A percentile compares a stretch with the other conserved stretches of the same genome.
Conservation (phyloP, 2,888 invertebrate genomes). For the Cepaea hortensis region DNA sequence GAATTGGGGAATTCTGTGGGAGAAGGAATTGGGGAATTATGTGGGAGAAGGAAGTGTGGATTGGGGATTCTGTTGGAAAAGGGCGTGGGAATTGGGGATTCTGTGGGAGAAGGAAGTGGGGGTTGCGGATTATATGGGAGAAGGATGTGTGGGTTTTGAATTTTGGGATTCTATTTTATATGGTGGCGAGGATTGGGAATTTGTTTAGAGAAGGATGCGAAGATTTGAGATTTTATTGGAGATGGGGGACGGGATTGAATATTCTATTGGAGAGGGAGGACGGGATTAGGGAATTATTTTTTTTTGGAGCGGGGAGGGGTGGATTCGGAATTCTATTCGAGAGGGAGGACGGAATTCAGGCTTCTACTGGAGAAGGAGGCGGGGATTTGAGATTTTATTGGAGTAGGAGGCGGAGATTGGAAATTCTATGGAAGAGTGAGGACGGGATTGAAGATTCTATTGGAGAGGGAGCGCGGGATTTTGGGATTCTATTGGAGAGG, state of each 20-base stretch:
- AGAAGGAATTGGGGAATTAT: background rate
- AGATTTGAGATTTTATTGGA: background rate
- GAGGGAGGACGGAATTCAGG: no score
- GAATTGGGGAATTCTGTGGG: background rate
- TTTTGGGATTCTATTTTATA: background rate
- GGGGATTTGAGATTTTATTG: background rate
- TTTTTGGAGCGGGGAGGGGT: no score
- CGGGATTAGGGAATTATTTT: no score
- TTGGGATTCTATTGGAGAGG: background rate
- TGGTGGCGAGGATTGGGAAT: background rate
- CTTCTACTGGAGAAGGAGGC: background rate
- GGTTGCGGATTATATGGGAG: background rate
- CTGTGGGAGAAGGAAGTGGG: background rate
- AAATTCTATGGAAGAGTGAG: background rate
- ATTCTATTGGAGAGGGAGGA: no score
- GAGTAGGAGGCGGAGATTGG: background rate
- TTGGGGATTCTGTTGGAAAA: background rate
- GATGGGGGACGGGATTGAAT: background rate
- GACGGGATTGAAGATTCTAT: background rate
- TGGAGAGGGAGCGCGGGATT: background rate
- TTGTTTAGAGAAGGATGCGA: background rate
- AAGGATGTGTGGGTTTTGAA: background rate
- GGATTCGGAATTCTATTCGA: background rate
- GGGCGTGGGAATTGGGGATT: background rate
- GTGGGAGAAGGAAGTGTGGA: background rate